Conservation (phyloP, 2,888 invertebrate genomes). For the Agrochola macilenta region DNA sequence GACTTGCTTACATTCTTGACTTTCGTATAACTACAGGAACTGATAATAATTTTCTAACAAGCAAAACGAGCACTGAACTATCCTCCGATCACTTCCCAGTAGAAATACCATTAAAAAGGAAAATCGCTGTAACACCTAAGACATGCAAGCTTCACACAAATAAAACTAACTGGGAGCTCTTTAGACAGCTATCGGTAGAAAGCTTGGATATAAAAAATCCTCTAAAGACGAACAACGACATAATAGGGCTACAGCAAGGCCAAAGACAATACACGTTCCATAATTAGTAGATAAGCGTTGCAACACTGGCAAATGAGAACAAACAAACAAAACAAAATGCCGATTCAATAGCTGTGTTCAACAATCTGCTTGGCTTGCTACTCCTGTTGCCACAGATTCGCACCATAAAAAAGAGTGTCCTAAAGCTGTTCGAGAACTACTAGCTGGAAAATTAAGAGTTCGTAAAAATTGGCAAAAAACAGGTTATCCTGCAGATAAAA, state of each 20-base stretch:
- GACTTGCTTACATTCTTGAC: too few species aligned
- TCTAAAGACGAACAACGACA: slow-evolving; percentile 10
- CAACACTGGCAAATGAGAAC: too few species aligned
- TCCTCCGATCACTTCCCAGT: slow-evolving; percentile 13
- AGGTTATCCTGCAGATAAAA: neutral
- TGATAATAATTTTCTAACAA: neutral
- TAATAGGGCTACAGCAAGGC: neutral
- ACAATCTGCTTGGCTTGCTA: slow-evolving; percentile 4
- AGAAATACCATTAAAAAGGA: slow-evolving; percentile 8
- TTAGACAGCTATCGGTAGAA: neutral
- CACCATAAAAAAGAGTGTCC: neutral
- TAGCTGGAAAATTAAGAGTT: neutral
- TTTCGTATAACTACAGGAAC: neutral
- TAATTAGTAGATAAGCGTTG: too few species aligned
- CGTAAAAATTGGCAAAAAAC: neutral
- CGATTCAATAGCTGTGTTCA: slow-evolving; percentile 17
- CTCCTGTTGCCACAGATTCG: neutral
- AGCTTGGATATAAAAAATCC: neutral
- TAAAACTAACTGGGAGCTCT: slow-evolving; percentile 21
- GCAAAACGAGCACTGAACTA: slow-evolving; percentile 16
- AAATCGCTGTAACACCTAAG: slow-evolving; percentile 4
- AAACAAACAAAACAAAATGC: slow-evolving; percentile 7
- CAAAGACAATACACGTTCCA: too few species aligned
- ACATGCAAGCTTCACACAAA: slow-evolving; percentile 6
- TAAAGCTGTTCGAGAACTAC: neutral